Conservation (phyloP, 2,888 invertebrate genomes). For the Acanthacorydalis orientalis region DNA sequence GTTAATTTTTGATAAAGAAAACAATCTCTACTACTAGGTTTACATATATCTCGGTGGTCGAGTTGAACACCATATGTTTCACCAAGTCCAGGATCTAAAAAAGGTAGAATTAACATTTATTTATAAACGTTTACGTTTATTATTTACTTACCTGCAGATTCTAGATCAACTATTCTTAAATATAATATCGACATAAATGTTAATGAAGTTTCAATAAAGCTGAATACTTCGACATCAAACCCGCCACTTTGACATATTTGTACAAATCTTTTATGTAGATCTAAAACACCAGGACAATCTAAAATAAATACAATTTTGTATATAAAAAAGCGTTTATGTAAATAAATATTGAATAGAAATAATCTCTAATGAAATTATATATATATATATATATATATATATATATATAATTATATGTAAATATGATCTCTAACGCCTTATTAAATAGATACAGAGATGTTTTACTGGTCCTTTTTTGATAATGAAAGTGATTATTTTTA, state of each 20-base stretch:
- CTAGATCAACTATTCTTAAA: slow-evolving; percentile 55
- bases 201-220: slow-evolving; percentile 62
- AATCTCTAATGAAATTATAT: too few species aligned
- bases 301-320: slow-evolving; percentile 15
- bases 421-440: too few species aligned
- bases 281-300: slow-evolving; percentile 54
- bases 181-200: slow-evolving; percentile 60
- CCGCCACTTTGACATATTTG: slow-evolving; percentile 32
- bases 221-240: slow-evolving; percentile 42
- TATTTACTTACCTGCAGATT: slow-evolving; percentile 51
- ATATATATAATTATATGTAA: too few species aligned
- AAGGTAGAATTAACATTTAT: background rate
- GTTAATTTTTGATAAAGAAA: slow-evolving; percentile 49
- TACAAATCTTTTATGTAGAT: slow-evolving; percentile 45
- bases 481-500: too few species aligned
- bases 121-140: background rate
- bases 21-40: slow-evolving; percentile 54
- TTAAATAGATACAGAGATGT: too few species aligned
- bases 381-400: too few species aligned
- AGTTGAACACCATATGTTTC: slow-evolving; percentile 53
- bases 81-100: slow-evolving; percentile 64
- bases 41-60: slow-evolving; percentile 76
- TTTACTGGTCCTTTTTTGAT: too few species aligned
- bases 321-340: too few species aligned
- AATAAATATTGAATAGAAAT: too few species aligned